A percentile compares a stretch with the other conserved stretches of the same genome.
These are phyloP conservation scores for Nibea coibor DNA, from an alignment of 2,113 vertebrate genomes.

Conservation along the genomic window DNA sequence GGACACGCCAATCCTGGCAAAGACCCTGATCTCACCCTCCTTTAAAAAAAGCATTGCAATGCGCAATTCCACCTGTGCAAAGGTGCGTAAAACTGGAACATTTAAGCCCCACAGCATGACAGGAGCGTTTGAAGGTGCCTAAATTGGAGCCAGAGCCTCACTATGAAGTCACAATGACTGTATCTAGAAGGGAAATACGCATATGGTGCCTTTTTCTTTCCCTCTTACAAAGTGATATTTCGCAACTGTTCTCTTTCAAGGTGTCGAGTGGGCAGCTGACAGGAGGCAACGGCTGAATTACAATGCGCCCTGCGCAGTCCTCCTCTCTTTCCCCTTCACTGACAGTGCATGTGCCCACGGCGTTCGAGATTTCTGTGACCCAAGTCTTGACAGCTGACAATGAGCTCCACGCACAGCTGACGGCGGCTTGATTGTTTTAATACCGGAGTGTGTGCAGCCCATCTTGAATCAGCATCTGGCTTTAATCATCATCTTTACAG, in stretches of 20 bases:
- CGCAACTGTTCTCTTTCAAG: slow-evolving; percentile 48
- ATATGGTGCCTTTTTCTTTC: neutral
- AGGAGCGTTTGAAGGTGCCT: slow-evolving; percentile 1
- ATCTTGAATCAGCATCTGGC: slow-evolving; percentile 20
- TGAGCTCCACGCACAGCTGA: slow-evolving; percentile 43
- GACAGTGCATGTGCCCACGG: slow-evolving; percentile 30
- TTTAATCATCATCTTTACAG: slow-evolving; percentile 1
- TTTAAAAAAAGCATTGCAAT: slow-evolving; percentile 23
- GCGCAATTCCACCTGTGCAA: slow-evolving; percentile 30
- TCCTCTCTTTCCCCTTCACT: neutral
- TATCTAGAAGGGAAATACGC: neutral
- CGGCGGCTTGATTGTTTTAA: slow-evolving; percentile 36
- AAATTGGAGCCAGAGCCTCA: neutral
- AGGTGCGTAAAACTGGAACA: slow-evolving; percentile 14
- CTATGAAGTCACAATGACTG: neutral
- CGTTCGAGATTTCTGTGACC: slow-evolving; percentile 28
- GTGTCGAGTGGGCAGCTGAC: slow-evolving; percentile 64
- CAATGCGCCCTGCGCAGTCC: slow-evolving; percentile 55
- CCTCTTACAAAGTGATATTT: slow-evolving; percentile 45
- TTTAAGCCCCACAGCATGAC: slow-evolving; percentile 1
- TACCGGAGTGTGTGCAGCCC: slow-evolving; percentile 30
- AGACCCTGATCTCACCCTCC: neutral
- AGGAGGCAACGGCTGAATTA: slow-evolving; percentile 71
- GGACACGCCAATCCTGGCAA: slow-evolving; percentile 4
- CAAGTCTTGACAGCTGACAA: slow-evolving; percentile 55